Evolutionary conservation across 2,797 vertebrate genomes (phyloP).

Genomic region (Choloepus didactylus): DNA sequence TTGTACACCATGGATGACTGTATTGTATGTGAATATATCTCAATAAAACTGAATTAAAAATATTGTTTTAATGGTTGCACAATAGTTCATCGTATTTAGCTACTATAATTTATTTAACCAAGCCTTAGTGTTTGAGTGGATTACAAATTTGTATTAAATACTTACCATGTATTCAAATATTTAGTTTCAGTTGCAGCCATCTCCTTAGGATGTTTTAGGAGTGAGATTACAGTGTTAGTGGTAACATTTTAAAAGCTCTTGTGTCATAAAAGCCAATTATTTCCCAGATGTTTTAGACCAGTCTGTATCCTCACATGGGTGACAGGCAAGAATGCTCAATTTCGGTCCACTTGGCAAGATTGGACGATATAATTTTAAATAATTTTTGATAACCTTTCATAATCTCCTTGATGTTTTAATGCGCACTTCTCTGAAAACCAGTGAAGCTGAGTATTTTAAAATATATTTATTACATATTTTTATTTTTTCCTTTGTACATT

Average conservation of each 20-base stretch:
- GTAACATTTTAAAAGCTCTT: neutral
- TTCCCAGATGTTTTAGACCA: neutral
- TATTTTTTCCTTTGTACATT: slow-evolving; percentile 19
- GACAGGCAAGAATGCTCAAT: neutral
- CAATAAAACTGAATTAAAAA: neutral
- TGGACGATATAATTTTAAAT: neutral
- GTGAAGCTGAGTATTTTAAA: neutral
- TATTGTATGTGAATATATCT: too few relatives aligned
- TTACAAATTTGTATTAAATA: slow-evolving; percentile 39
- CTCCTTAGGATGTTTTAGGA: neutral
- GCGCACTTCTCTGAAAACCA: slow-evolving; percentile 19
- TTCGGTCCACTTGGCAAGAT: neutral
- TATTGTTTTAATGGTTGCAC: slow-evolving; percentile 13
- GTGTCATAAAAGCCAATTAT: neutral
- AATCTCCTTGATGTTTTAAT: neutral
- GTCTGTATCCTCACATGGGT: neutral
- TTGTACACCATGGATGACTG: too few relatives aligned
- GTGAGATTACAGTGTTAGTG: neutral
- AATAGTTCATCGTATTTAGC: neutral
- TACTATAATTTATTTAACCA: neutral
- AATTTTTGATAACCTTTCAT: neutral
- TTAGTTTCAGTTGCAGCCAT: neutral
- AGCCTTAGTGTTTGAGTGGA: neutral
- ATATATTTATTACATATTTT: neutral
- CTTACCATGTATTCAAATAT: neutral